These are phyloP conservation scores for Hirtodrosophila histrioides DNA, from an alignment of 2,888 invertebrate genomes.

Conservation along the genomic window DNA sequence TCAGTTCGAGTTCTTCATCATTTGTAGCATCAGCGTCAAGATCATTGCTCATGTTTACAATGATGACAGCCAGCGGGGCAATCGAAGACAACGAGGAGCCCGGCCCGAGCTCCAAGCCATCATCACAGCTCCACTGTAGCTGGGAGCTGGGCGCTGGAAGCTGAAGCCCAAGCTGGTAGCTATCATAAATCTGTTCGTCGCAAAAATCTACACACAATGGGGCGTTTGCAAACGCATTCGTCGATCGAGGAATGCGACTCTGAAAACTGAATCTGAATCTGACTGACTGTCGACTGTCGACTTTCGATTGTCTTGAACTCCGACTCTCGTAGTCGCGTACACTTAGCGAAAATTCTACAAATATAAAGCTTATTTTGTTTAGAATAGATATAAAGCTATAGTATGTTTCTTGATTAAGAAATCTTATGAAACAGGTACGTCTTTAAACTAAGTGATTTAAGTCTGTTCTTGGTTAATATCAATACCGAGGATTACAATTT, in stretches of 20 bases:
- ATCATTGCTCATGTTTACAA: constrained; percentile 83
- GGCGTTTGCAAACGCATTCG: constrained; percentile 78
- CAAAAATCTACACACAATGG: constrained; percentile 83
- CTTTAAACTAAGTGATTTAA: too few relatives aligned
- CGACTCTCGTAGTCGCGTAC: constrained; percentile 22
- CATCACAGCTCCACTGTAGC: constrained; percentile 29
- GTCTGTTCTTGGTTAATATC: too few relatives aligned
- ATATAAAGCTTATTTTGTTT: not conserved
- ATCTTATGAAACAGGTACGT: too few relatives aligned
- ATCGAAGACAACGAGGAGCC: constrained; percentile 41
- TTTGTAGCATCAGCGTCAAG: constrained; percentile 84
- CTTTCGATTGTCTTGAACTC: constrained; percentile 47
- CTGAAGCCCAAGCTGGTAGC: constrained; percentile 57
- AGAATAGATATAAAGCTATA: too few relatives aligned
- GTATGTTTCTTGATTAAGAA: too few relatives aligned
- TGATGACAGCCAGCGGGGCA: constrained; percentile 76
- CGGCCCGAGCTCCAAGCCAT: constrained; percentile 12
- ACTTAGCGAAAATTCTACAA: constrained; percentile 16
- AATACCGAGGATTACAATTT: too few relatives aligned
- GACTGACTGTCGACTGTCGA: constrained; percentile 52
- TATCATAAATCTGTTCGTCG: constrained; percentile 79
- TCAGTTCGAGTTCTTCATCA: constrained; percentile 82
- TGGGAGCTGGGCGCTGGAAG: constrained; percentile 12
- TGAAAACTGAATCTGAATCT: constrained; percentile 47
- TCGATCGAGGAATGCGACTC: constrained; percentile 56